Evolutionary conservation across 2,113 vertebrate genomes (phyloP).

Genomic region (Tonatia bakeri): DNA sequence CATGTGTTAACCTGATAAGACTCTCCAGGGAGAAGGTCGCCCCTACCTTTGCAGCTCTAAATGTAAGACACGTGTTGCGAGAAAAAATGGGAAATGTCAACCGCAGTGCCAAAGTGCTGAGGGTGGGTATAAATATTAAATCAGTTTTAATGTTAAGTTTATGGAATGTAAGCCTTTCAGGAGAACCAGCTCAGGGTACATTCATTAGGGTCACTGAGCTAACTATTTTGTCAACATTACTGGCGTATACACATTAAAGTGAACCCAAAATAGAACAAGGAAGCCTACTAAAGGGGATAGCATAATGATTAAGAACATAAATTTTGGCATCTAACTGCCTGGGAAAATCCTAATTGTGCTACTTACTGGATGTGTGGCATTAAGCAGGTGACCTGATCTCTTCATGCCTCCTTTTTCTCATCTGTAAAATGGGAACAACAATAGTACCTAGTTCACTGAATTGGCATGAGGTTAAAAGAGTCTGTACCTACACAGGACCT

Average conservation of each 20-base stretch:
- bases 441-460: not conserved
- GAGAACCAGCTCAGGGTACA: not conserved
- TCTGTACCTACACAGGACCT: not conserved
- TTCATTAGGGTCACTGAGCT: not conserved
- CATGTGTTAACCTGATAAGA: constrained; percentile 20
- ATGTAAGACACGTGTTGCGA: not conserved
- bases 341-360: not conserved
- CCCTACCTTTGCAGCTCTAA: constrained; percentile 13
- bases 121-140: constrained; percentile 13
- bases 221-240: not conserved
- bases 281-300: not conserved
- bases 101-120: not conserved
- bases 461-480: not conserved
- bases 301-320: not conserved
- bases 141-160: constrained; percentile 29
- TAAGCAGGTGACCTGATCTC: not conserved
- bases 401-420: constrained; percentile 14
- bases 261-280: not conserved
- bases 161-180: constrained; percentile 14
- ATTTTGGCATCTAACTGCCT: not conserved
- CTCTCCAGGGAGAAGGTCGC: constrained; percentile 41
- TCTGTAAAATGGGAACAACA: not conserved
- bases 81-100: not conserved
- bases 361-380: not conserved
- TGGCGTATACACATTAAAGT: not conserved